phyloP scores from a whole-genome alignment of 1,140 invertebrate species.

The Formica selysi region DNA sequence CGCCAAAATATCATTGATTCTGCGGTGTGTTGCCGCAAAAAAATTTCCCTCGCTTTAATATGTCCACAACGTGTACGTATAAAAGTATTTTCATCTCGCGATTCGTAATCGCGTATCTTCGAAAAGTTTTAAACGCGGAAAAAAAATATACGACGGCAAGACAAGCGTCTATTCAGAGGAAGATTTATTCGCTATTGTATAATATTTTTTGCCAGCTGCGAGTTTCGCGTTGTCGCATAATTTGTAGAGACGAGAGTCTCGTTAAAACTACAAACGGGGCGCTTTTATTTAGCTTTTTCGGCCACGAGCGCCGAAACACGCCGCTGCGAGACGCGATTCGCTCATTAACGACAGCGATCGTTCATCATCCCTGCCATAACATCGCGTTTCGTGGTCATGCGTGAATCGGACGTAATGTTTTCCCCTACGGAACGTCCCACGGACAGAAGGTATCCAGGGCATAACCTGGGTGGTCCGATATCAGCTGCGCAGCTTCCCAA shows the following conservation, averaged over 20 bases:
- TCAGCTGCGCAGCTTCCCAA: constrained; percentile 84
- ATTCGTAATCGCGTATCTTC: constrained; percentile 5
- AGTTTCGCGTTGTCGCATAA: constrained; percentile 1
- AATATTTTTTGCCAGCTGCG: background rate
- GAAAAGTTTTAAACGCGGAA: background rate
- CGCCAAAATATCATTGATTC: background rate
- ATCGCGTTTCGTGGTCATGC: constrained; percentile 43
- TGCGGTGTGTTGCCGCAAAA: background rate
- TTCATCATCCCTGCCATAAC: constrained; percentile 42
- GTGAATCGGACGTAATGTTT: constrained; percentile 69
- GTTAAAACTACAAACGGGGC: background rate
- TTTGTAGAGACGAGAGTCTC: background rate
- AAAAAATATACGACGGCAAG: background rate
- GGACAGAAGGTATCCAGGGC: constrained; percentile 51
- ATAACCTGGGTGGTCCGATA: constrained; percentile 85
- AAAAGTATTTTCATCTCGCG: background rate
- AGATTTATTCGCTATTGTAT: background rate
- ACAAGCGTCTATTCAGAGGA: background rate
- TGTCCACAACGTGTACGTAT: background rate
- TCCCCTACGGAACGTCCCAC: constrained; percentile 53
- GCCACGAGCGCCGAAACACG: constrained; percentile 23
- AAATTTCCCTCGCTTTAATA: constrained; percentile 13
- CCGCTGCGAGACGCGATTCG: constrained; percentile 42
- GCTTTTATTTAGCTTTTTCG: constrained; percentile 6
- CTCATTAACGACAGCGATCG: constrained; percentile 54